Evolutionary conservation across 1,140 invertebrate genomes (phyloP), one percentile per base, ranked within the genome.

Genomic region (Drepana arcuata): DNA sequence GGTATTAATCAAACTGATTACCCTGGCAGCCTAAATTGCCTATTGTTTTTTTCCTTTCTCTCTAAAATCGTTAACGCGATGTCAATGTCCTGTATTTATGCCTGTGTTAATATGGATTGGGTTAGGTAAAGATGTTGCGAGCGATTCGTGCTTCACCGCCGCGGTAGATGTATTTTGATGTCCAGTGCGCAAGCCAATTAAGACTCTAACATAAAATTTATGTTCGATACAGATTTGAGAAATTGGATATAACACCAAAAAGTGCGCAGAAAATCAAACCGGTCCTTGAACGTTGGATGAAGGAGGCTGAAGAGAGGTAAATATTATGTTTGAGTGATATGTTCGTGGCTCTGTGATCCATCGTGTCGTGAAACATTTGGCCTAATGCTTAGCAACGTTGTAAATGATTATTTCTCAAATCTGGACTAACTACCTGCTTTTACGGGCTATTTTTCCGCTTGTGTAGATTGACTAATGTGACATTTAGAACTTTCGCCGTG

Each of bases 181-280:
- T 48, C 45, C 59, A 63, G 66, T 58, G 45, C 69, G 61, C n/a
- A n/a, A 52, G 65, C 59, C 46, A 52, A 65, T 58, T 49, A 62
- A 59, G 49, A 64, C 39, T 79, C 73, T 82, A 82, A 82, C 78
- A 78, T 71, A 70, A 63, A 56, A 72, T 80, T 84, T 83, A 75
- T 84, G 83, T 83, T 74, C 71, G 72, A 77, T 83, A 74, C 83
- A 98, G 97, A 92, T 99, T 99, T 90, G 97, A 99, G 87, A 99
- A 99, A 88, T 88, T 99, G 84, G 97, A 99, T 87, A 99, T 99
- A 66, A 99, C 96, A 70, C 96, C 96, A 77, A 98, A 98, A 88
- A 98, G 96, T 88, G 96, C 97, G 51, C 95, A 97, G 87, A 99
- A 98, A 90, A 99, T 99, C 68, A 98, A 98, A 85, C 97, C 97